phyloP scores from a whole-genome alignment of 1,140 invertebrate species.

The Pseudomyrmex cubaensis region DNA sequence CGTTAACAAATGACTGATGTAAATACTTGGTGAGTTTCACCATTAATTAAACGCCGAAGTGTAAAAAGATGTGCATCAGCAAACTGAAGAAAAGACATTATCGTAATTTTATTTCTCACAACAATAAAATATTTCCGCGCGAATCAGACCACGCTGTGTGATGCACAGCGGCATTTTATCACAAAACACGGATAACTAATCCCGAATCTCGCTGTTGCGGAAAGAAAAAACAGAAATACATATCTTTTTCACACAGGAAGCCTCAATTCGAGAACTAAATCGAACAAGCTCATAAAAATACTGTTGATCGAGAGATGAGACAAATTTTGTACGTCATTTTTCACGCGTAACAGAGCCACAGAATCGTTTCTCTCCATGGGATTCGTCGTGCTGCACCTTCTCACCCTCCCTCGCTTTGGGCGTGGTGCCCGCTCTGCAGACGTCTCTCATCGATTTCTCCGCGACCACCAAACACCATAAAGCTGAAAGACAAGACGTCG shows the following conservation, averaged over 20 bases:
- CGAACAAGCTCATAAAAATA: constrained; percentile 42
- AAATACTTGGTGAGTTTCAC: too few species aligned
- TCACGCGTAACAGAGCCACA: constrained; percentile 53
- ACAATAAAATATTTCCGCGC: too few species aligned
- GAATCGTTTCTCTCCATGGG: constrained; percentile 66
- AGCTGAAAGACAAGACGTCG: constrained; percentile 3
- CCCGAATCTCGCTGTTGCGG: background rate
- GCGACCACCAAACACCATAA: constrained; percentile 71
- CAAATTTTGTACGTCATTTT: constrained; percentile 52
- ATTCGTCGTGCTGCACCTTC: constrained; percentile 70
- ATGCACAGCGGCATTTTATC: background rate
- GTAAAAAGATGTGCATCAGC: too few species aligned
- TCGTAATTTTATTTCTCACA: too few species aligned
- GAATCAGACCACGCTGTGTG: background rate
- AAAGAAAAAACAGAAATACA: constrained; percentile 29
- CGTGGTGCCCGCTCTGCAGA: constrained; percentile 74
- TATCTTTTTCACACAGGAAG: constrained; percentile 21
- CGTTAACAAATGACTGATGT: background rate
- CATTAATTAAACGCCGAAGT: too few species aligned
- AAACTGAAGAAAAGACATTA: constrained; percentile 3
- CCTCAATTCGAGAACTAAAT: constrained; percentile 27
- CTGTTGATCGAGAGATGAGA: constrained; percentile 38
- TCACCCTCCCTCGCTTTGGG: constrained; percentile 71
- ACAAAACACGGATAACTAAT: background rate
- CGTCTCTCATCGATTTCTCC: constrained; percentile 78